These are phyloP conservation scores for Sebastolobus alascanus DNA, from an alignment of 2,797 vertebrate species.

Conservation along the genomic window DNA sequence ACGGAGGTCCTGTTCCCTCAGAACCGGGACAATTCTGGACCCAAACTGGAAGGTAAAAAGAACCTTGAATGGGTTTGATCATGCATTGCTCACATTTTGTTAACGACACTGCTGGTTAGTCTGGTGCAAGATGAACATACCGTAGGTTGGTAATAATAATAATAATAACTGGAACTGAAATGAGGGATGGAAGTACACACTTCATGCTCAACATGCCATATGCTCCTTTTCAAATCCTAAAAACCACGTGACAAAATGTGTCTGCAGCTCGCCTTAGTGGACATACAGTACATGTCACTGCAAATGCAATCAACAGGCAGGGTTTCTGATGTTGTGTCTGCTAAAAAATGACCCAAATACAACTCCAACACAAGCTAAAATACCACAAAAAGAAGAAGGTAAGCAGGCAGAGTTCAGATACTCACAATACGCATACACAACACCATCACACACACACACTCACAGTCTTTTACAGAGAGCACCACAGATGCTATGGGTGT, in stretches of 20 bases:
- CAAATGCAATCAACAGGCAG: slow-evolving; percentile 29
- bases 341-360: slow-evolving; percentile 22
- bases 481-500: slow-evolving; percentile 46
- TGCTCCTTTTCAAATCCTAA: slow-evolving; percentile 10
- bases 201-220: slow-evolving; percentile 77
- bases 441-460: slow-evolving; percentile 40
- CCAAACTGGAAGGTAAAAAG: slow-evolving; percentile 97
- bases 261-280: not conserved
- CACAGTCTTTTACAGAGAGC: slow-evolving; percentile 27
- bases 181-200: slow-evolving; percentile 55
- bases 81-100: slow-evolving; percentile 82
- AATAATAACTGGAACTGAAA: slow-evolving; percentile 39
- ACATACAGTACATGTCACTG: not conserved
- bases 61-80: slow-evolving; percentile 87
- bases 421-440: slow-evolving; percentile 36
- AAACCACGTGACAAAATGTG: not conserved
- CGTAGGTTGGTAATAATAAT: slow-evolving; percentile 20
- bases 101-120: slow-evolving; percentile 82
- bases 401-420: slow-evolving; percentile 48
- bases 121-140: slow-evolving; percentile 77
- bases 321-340: not conserved
- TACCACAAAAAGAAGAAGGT: slow-evolving; percentile 17
- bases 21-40: slow-evolving; percentile 98
- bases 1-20: slow-evolving; percentile 94
- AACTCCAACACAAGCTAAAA: slow-evolving; percentile 45